phyloP scores from a whole-genome alignment of 2,888 invertebrate genomes.

The Caenorhabditis zanzibari region DNA sequence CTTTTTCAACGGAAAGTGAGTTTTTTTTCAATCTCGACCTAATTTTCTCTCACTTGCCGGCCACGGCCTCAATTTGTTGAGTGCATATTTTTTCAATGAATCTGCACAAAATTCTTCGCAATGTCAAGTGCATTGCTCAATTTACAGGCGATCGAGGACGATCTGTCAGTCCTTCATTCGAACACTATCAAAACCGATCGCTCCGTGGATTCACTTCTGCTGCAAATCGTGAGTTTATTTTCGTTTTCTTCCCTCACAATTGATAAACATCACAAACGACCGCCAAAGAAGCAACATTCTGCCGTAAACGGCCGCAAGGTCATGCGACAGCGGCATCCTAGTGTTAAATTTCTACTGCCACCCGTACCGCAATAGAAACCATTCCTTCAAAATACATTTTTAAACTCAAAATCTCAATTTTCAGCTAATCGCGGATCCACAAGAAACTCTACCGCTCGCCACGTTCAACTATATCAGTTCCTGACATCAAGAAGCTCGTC shows the following conservation, averaged over 20 bases:
- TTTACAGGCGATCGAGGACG: conserved; percentile 60
- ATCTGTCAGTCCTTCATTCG: conserved; percentile 61
- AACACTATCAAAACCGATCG: conserved; percentile 62
- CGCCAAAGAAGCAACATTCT: conserved; percentile 37
- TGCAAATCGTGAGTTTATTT: conserved; percentile 61
- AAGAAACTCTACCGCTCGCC: conserved; percentile 40
- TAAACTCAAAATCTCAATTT: too few species aligned
- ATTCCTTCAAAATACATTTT: too few species aligned
- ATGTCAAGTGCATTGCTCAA: conserved; percentile 29
- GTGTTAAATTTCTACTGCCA: neutral
- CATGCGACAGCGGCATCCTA: neutral
- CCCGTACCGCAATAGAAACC: neutral
- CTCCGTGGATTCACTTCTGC: conserved; percentile 63
- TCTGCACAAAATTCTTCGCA: conserved; percentile 25
- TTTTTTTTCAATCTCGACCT: conserved; percentile 16
- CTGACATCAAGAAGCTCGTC: conserved; percentile 44
- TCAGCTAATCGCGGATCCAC: conserved; percentile 50
- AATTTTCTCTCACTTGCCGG: conserved; percentile 14
- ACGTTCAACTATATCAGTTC: conserved; percentile 46
- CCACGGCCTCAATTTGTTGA: conserved; percentile 26
- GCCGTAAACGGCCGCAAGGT: conserved; percentile 35
- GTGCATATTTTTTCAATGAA: conserved; percentile 35
- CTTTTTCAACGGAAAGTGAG: conserved; percentile 53
- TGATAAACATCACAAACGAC: conserved; percentile 57
- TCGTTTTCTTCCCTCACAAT: neutral